These are phyloP conservation scores for Drosophila subsilvestris DNA, from an alignment of 2,888 invertebrate species.

Conservation along the genomic window DNA sequence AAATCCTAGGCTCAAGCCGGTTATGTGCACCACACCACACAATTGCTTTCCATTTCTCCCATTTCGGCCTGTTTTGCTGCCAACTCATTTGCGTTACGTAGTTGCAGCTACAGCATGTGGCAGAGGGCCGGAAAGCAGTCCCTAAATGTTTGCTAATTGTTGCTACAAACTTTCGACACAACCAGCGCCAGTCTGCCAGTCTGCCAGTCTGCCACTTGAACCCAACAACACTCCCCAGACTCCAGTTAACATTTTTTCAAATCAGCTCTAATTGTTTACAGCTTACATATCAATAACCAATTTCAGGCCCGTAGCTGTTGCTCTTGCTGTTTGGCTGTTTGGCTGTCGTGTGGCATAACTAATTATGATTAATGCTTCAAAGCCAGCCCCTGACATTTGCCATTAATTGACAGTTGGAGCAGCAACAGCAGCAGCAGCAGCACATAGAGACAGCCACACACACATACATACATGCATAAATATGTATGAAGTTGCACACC, in stretches of 20 bases:
- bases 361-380: conserved; percentile 76
- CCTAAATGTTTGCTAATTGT: conserved; percentile 72
- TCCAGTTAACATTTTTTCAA: conserved; percentile 56
- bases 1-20: conserved; percentile 39
- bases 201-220: conserved; percentile 60
- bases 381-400: conserved; percentile 73
- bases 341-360: conserved; percentile 75
- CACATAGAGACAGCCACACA: background rate
- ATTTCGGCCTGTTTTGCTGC: conserved; percentile 47
- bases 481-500: conserved; percentile 1
- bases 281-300: conserved; percentile 69
- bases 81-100: conserved; percentile 70
- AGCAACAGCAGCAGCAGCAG: conserved; percentile 11
- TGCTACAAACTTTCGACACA: conserved; percentile 71
- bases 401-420: conserved; percentile 66
- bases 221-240: conserved; percentile 47
- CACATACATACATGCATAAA: background rate
- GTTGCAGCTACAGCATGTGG: conserved; percentile 40
- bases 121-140: conserved; percentile 23
- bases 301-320: conserved; percentile 8
- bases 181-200: conserved; percentile 44
- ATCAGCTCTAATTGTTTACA: conserved; percentile 73
- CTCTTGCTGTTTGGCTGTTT: conserved; percentile 27
- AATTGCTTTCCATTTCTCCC: conserved; percentile 47
- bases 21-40: conserved; percentile 70